These are phyloP conservation scores for Oenanthe melanoleuca DNA, from an alignment of 2,113 vertebrate genomes.

Conservation along the genomic window DNA sequence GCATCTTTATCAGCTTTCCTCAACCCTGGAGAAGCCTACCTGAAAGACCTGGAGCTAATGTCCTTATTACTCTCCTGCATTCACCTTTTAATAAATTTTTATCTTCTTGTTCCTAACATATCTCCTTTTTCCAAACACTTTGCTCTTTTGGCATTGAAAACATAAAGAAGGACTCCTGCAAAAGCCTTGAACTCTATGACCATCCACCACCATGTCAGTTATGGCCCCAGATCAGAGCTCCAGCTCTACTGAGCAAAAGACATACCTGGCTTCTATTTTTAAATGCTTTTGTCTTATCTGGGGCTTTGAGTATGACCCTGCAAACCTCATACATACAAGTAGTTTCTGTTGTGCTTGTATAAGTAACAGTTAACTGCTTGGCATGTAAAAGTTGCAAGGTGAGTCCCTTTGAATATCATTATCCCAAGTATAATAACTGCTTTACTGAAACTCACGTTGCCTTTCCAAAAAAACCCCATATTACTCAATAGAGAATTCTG, in stretches of 20 bases:
- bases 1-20: neutral
- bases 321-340: neutral
- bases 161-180: neutral
- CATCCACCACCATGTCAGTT: neutral
- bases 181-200: neutral
- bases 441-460: constrained; percentile 36
- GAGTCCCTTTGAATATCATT: constrained; percentile 44
- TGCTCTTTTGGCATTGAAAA: neutral
- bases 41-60: neutral
- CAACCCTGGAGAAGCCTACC: neutral
- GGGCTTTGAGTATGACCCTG: constrained; percentile 4
- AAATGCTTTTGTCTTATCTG: constrained; percentile 3
- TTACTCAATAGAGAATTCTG: constrained; percentile 19
- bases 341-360: neutral
- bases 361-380: neutral
- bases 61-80: neutral
- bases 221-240: neutral
- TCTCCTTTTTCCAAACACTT: neutral
- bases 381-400: constrained; percentile 27
- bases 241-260: neutral
- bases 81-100: neutral
- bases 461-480: constrained; percentile 21
- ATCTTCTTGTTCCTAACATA: neutral
- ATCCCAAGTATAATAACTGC: constrained; percentile 1
- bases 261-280: neutral